Percentiles rank a stretch among this genome's conserved stretches.
Conservation (phyloP, 2,888 invertebrate genomes). For the Stenurella melanura region DNA sequence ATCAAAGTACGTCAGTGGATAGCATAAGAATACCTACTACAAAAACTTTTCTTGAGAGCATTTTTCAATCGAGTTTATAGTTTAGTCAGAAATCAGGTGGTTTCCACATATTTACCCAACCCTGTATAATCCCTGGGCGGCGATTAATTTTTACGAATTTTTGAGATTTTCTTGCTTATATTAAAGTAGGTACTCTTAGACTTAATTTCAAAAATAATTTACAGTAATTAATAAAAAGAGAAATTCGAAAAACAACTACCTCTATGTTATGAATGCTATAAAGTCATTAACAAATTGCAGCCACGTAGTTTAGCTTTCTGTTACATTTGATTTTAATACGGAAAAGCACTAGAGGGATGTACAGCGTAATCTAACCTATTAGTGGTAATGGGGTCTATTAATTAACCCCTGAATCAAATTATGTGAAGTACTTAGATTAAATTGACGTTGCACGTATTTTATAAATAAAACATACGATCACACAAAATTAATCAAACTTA, state of each 20-base stretch:
- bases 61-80: too few species aligned
- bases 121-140: too few species aligned
- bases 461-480: constrained; percentile 4
- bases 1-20: too few species aligned
- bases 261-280: background rate
- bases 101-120: too few species aligned
- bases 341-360: constrained; percentile 4
- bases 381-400: constrained; percentile 1
- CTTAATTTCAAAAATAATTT: too few species aligned
- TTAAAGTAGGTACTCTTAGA: too few species aligned
- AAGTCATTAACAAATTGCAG: constrained; percentile 21
- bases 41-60: too few species aligned
- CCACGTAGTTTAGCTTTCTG: background rate
- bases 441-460: background rate
- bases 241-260: background rate
- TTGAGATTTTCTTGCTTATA: too few species aligned
- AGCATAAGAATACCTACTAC: too few species aligned
- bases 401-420: constrained; percentile 20
- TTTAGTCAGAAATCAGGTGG: too few species aligned
- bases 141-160: too few species aligned
- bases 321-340: constrained; percentile 28
- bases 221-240: too few species aligned
- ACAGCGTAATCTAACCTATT: constrained; percentile 13
- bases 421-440: background rate
- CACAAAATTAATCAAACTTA: background rate